Percentiles rank a stretch among this genome's conserved stretches.
Evolutionary conservation across 1,140 invertebrate genomes (phyloP).

Genomic region (Gyrodactylus salaris): DNA sequence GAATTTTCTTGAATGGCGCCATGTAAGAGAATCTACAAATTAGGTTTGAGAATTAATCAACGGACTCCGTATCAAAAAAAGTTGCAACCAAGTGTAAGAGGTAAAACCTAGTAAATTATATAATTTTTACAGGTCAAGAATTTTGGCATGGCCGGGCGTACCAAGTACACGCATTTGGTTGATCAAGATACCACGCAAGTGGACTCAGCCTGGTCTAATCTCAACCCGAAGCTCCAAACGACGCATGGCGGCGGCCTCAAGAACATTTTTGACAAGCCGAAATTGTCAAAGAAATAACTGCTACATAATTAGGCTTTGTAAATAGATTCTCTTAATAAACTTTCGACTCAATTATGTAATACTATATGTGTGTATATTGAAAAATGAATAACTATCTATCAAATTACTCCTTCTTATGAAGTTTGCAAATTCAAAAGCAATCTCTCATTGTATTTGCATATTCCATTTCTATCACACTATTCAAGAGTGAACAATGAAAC

Average conservation of each 20-base stretch:
- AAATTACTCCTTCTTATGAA: too few species aligned
- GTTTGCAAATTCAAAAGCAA: too few species aligned
- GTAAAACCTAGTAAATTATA: too few species aligned
- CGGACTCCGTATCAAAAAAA: too few species aligned
- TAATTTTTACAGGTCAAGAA: too few species aligned
- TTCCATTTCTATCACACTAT: too few species aligned
- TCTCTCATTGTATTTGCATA: too few species aligned
- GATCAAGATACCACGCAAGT: slow-evolving; percentile 95
- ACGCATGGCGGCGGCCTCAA: slow-evolving; percentile 73
- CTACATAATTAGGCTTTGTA: background rate
- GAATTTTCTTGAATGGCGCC: too few species aligned
- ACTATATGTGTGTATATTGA: background rate
- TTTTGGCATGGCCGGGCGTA: slow-evolving; percentile 81
- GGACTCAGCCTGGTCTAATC: slow-evolving; percentile 66
- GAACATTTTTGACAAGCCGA: slow-evolving; percentile 53
- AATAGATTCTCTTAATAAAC: background rate
- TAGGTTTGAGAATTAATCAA: too few species aligned
- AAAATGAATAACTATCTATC: background rate
- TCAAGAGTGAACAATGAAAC: too few species aligned
- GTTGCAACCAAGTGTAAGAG: too few species aligned
- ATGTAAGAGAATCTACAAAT: too few species aligned
- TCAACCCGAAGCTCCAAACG: slow-evolving; percentile 57
- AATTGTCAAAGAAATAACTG: background rate
- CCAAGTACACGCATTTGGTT: slow-evolving; percentile 93
- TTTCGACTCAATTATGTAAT: background rate